phyloP scores from a whole-genome alignment of 35 echinoderm and acorn worm species.

The Ophiothrix spiculata region DNA sequence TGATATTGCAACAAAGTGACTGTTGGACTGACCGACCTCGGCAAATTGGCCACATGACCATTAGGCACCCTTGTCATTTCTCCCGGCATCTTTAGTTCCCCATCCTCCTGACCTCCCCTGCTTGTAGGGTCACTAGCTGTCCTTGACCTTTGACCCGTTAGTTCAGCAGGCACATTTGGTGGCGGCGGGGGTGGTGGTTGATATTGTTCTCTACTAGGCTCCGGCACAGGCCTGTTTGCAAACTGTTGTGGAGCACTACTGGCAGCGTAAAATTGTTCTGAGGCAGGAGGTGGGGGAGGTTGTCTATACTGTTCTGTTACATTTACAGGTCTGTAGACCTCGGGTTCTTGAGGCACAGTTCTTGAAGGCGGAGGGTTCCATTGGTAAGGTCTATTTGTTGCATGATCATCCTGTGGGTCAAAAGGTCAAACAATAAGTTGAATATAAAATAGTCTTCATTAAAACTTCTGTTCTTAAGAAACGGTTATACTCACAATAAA shows the following conservation, averaged over 20 bases:
- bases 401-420: neutral
- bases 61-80: neutral
- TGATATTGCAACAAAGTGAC: slow-evolving; percentile 32
- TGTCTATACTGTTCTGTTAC: neutral
- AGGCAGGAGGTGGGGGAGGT: neutral
- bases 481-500: too few relatives aligned
- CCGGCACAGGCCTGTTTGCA: neutral
- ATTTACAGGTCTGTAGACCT: neutral
- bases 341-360: neutral
- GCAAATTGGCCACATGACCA: neutral
- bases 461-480: too few relatives aligned
- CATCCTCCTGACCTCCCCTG: neutral
- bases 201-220: neutral
- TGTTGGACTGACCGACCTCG: slow-evolving; percentile 33
- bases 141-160: neutral
- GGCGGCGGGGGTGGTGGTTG: neutral
- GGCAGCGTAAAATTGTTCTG: neutral
- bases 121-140: neutral
- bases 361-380: neutral
- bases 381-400: neutral
- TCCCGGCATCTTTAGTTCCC: neutral
- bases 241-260: neutral
- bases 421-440: too few relatives aligned
- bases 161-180: neutral
- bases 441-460: too few relatives aligned